Evolutionary conservation across 2,113 vertebrate species (phyloP).

Genomic region (Macquaria australasica): DNA sequence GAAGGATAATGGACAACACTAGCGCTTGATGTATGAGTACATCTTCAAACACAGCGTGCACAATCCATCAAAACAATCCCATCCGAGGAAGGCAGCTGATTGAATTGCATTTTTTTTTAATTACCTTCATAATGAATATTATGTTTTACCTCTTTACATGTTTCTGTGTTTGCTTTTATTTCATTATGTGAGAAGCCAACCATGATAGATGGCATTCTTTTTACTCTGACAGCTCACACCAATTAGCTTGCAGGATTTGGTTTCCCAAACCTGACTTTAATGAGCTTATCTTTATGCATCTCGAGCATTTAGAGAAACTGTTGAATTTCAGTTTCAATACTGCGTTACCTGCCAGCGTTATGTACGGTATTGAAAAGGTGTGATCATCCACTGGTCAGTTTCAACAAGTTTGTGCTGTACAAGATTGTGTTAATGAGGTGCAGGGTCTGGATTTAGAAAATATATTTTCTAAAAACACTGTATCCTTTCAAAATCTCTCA

Average conservation of each 20-base stretch:
- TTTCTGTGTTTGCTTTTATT: constrained; percentile 24
- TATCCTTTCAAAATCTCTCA: background rate
- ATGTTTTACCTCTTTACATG: background rate
- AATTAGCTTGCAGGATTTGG: constrained; percentile 27
- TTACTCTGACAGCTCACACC: constrained; percentile 7
- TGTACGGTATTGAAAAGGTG: background rate
- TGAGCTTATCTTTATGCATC: constrained; percentile 31
- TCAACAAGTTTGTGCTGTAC: background rate
- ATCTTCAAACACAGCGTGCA: too few species aligned
- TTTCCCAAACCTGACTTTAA: constrained; percentile 15
- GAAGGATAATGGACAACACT: background rate
- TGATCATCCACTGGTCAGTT: background rate
- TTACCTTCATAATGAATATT: constrained; percentile 15
- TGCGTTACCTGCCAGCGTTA: background rate
- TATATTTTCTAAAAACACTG: background rate
- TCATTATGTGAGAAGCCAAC: background rate
- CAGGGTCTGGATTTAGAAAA: background rate
- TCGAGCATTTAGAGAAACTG: background rate
- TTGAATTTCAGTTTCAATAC: constrained; percentile 4
- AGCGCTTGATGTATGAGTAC: too few species aligned
- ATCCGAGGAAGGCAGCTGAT: constrained; percentile 15
- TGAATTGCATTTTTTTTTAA: constrained; percentile 16
- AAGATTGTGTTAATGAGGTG: background rate
- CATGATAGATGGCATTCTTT: constrained; percentile 6
- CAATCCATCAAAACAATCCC: background rate